phyloP scores from a whole-genome alignment of 2,888 invertebrate genomes.

The Agonopterix alstromeriana region DNA sequence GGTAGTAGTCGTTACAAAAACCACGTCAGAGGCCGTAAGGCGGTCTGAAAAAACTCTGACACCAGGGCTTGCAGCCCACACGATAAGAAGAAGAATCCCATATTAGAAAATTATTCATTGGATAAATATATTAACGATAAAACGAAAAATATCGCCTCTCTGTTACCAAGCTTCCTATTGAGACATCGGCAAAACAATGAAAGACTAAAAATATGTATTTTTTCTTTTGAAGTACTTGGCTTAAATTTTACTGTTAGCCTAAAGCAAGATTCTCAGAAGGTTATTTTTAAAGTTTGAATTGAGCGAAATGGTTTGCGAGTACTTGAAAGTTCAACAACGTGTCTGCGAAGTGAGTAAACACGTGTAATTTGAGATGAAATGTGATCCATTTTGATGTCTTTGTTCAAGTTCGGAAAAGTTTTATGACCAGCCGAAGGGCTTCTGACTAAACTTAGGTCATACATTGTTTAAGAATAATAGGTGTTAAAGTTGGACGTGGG shows the following conservation, averaged over 20 bases:
- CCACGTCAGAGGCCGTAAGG: too few relatives aligned
- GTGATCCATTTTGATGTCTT: slow-evolving; percentile 71
- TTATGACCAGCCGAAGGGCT: slow-evolving; percentile 55
- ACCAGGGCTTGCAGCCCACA: too few relatives aligned
- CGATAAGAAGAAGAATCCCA: too few relatives aligned
- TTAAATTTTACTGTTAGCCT: slow-evolving; percentile 34
- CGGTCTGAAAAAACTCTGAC: too few relatives aligned
- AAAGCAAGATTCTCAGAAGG: slow-evolving; percentile 42
- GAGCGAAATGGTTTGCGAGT: slow-evolving; percentile 27
- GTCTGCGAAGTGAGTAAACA: slow-evolving; percentile 40
- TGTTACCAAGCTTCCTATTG: too few relatives aligned
- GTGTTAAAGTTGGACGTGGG: slow-evolving; percentile 1
- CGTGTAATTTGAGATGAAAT: slow-evolving; percentile 70
- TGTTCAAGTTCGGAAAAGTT: slow-evolving; percentile 54
- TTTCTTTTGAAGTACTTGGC: slow-evolving; percentile 1
- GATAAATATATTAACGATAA: too few relatives aligned
- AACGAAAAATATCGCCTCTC: too few relatives aligned
- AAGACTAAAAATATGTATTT: not conserved
- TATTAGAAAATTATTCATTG: too few relatives aligned
- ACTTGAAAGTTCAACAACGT: slow-evolving; percentile 29
- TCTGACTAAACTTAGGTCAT: slow-evolving; percentile 46
- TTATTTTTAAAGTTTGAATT: slow-evolving; percentile 25
- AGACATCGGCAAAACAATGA: not conserved
- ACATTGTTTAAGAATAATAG: slow-evolving; percentile 42
- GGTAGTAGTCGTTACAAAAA: too few relatives aligned